These are phyloP conservation scores for Achroia grisella DNA, from an alignment of 1,140 invertebrate species.

Conservation along the genomic window DNA sequence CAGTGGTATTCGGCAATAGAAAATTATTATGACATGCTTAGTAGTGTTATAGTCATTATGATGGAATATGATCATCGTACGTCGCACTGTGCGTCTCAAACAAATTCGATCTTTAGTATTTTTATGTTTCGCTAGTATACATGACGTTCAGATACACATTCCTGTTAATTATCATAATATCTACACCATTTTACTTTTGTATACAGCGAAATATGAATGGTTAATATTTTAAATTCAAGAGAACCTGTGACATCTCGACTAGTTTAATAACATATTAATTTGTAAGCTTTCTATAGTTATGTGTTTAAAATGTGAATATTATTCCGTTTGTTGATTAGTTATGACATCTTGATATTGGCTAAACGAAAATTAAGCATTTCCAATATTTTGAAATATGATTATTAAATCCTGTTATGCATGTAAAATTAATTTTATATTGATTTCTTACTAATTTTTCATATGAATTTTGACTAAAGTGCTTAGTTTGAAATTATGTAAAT, in stretches of 20 bases:
- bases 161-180: too few relatives aligned
- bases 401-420: background rate
- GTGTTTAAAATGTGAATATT: background rate
- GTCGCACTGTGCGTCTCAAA: too few relatives aligned
- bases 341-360: background rate
- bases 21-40: background rate
- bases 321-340: background rate
- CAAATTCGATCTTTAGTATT: too few relatives aligned
- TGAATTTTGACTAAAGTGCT: background rate
- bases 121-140: too few relatives aligned
- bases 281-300: background rate
- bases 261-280: slow-evolving; percentile 1
- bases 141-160: too few relatives aligned
- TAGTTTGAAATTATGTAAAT: slow-evolving; percentile 41
- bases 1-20: background rate
- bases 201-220: background rate
- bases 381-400: slow-evolving; percentile 12
- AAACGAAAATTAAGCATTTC: slow-evolving; percentile 4
- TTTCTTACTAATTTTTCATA: slow-evolving; percentile 3
- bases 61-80: too few relatives aligned
- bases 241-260: background rate
- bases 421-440: slow-evolving; percentile 10
- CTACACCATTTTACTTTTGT: too few relatives aligned
- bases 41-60: too few relatives aligned
- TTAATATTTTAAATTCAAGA: background rate